Conservation (phyloP, 2,797 vertebrate species). For the Girardinus metallicus region DNA sequence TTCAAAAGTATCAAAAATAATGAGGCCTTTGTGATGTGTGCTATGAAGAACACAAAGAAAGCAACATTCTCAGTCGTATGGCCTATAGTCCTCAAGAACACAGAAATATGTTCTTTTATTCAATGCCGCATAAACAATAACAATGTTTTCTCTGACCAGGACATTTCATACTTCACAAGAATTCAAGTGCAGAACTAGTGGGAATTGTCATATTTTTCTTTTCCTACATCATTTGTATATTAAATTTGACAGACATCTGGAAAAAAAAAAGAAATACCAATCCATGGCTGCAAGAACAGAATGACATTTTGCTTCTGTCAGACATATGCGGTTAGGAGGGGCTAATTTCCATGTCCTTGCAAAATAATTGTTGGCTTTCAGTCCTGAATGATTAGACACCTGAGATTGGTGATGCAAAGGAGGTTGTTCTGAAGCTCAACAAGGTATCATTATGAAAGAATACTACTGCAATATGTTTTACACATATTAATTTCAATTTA, state of each 20-base stretch:
- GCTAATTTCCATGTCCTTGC: background rate
- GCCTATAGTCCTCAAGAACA: background rate
- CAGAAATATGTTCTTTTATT: background rate
- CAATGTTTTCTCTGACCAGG: background rate
- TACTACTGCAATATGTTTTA: background rate
- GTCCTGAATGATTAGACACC: background rate
- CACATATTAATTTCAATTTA: background rate
- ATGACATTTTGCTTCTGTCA: too few species aligned
- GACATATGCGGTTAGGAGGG: background rate
- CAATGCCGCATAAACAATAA: background rate
- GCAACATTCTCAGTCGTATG: background rate
- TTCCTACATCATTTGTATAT: background rate
- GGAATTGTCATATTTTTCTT: background rate
- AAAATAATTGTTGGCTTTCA: background rate
- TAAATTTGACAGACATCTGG: background rate
- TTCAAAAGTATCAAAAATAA: slow-evolving; percentile 31
- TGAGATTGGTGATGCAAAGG: background rate
- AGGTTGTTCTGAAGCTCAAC: background rate
- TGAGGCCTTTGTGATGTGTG: slow-evolving; percentile 4
- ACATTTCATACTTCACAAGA: background rate
- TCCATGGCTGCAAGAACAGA: background rate
- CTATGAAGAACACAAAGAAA: background rate
- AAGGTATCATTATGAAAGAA: slow-evolving; percentile 1
- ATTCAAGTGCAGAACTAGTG: background rate
- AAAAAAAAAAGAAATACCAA: background rate